These are phyloP conservation scores for Argynnis bischoffii DNA, from an alignment of 2,888 invertebrate genomes.

Conservation along the genomic window DNA sequence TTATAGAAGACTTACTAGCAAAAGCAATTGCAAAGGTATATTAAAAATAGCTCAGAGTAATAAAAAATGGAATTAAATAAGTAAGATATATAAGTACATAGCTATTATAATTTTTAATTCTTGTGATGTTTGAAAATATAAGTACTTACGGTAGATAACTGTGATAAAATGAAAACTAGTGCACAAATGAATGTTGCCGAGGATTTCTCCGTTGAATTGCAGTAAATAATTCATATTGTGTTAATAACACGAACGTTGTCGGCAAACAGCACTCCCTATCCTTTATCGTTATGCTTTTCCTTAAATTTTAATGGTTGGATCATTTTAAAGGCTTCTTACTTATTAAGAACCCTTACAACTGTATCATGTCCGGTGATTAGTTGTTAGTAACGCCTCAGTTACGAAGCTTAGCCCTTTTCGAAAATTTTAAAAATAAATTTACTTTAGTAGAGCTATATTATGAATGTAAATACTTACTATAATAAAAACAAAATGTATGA, in stretches of 20 bases:
- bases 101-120: background rate
- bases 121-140: background rate
- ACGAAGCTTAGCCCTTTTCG: constrained; percentile 16
- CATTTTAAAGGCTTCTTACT: constrained; percentile 35
- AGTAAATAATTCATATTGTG: constrained; percentile 69
- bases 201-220: constrained; percentile 52
- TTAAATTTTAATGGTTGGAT: constrained; percentile 14
- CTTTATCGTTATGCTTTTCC: constrained; percentile 23
- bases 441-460: background rate
- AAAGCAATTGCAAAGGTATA: background rate
- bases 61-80: background rate
- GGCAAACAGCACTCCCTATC: constrained; percentile 36
- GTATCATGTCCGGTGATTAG: constrained; percentile 23
- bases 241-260: constrained; percentile 55
- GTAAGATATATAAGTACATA: background rate
- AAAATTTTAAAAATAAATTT: background rate
- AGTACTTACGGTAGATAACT: background rate
- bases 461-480: background rate
- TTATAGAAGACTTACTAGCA: constrained; percentile 24
- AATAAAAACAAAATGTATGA: background rate
- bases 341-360: constrained; percentile 35
- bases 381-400: background rate
- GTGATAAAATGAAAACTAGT: constrained; percentile 10
- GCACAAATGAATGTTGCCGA: constrained; percentile 27
- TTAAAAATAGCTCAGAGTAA: constrained; percentile 4